These are phyloP conservation scores for Anhinga anhinga DNA, from an alignment of 2,113 vertebrate genomes.

Conservation along the genomic window DNA sequence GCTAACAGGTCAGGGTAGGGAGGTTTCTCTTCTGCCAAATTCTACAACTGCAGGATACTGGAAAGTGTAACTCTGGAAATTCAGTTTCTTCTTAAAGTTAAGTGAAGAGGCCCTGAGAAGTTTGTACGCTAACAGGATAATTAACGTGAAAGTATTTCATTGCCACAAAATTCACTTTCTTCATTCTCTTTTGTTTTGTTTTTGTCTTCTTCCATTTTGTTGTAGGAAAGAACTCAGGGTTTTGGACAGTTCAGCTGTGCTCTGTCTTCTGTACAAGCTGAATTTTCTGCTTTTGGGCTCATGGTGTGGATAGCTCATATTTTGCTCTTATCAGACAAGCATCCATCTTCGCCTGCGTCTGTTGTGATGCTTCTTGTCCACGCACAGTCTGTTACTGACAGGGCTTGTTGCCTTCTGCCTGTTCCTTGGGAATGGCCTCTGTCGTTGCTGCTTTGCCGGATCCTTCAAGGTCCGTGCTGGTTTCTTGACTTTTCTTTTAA, in stretches of 20 bases:
- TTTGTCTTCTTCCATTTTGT: background rate
- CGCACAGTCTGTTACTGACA: background rate
- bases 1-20: background rate
- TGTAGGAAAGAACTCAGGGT: background rate
- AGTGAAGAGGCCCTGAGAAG: background rate
- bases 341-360: background rate
- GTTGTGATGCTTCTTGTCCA: background rate
- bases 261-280: rapidly evolving
- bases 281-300: background rate
- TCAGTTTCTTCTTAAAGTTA: background rate
- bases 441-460: background rate
- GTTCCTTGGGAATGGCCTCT: background rate
- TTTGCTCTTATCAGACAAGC: background rate
- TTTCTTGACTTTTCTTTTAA: background rate
- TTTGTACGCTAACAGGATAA: background rate
- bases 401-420: background rate
- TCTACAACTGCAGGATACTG: background rate
- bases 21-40: background rate
- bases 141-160: background rate
- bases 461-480: background rate
- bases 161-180: background rate
- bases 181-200: background rate
- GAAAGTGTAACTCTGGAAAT: background rate
- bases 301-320: background rate
- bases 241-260: background rate